Conservation (phyloP, 1,140 invertebrate species). For the Lysiphlebus fabarum region DNA sequence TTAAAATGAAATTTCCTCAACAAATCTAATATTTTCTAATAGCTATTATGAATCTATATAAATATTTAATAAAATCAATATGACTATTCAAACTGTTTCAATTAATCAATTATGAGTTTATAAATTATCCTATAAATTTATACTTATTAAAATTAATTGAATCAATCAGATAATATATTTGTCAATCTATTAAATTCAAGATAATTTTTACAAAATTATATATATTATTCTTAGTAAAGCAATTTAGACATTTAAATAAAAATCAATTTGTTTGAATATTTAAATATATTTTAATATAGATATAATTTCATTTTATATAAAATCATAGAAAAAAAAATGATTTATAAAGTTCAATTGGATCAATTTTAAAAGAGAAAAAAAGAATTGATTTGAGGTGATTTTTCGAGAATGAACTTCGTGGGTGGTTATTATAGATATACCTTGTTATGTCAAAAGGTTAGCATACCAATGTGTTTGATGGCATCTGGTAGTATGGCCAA, state of each 20-base stretch:
- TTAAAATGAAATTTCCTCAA: neutral
- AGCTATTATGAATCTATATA: neutral
- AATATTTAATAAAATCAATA: slow-evolving; percentile 9
- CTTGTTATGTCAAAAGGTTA: neutral
- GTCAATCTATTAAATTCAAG: neutral
- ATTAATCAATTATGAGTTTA: slow-evolving; percentile 10
- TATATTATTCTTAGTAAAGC: neutral
- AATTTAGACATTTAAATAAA: neutral
- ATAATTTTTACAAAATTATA: neutral
- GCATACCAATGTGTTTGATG: slow-evolving; percentile 1
- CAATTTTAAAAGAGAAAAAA: slow-evolving; percentile 5
- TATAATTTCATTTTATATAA: no score
- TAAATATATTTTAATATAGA: no score
- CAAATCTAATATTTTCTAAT: neutral
- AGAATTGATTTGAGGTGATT: slow-evolving; percentile 1
- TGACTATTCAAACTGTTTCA: neutral
- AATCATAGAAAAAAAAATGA: neutral
- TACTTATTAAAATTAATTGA: neutral
- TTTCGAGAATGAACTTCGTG: slow-evolving; percentile 35
- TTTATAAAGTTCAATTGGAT: neutral
- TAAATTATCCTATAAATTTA: no score
- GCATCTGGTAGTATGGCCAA: slow-evolving; percentile 19
- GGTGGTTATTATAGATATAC: slow-evolving; percentile 42
- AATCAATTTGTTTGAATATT: no score
- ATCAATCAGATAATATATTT: slow-evolving; percentile 8